Conservation (phyloP, 2,113 vertebrate genomes). For the Euleptes europaea region DNA sequence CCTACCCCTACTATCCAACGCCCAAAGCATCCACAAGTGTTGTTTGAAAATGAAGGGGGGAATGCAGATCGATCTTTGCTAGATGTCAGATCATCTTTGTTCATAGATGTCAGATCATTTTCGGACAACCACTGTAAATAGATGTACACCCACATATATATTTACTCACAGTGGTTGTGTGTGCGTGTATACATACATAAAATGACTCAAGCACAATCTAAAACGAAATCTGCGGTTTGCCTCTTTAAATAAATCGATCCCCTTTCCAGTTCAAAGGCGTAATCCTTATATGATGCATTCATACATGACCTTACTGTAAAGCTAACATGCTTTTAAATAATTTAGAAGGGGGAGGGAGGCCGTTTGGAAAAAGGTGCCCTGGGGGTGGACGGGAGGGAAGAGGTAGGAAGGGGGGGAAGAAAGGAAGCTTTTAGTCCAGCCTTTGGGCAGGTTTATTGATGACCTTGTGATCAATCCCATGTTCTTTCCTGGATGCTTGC, state of each 20-base stretch:
- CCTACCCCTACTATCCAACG: too few species aligned
- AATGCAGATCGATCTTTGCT: too few species aligned
- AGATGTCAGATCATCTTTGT: too few species aligned
- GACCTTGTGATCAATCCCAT: conserved; percentile 81
- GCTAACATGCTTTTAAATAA: conserved; percentile 75
- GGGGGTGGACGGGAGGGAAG: conserved; percentile 29
- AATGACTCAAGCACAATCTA: too few species aligned
- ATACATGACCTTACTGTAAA: conserved; percentile 60
- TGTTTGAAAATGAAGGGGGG: too few species aligned
- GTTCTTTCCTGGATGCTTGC: conserved; percentile 79
- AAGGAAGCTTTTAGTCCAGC: conserved; percentile 81
- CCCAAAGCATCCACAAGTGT: too few species aligned
- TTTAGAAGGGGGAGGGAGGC: conserved; percentile 67
- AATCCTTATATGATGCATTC: conserved; percentile 58
- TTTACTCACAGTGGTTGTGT: too few species aligned
- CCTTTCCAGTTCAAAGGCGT: conserved; percentile 30
- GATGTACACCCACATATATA: too few species aligned
- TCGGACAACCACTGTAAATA: too few species aligned
- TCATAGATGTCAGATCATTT: too few species aligned
- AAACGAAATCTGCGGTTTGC: not conserved
- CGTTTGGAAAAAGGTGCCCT: conserved; percentile 69
- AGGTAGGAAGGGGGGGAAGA: conserved; percentile 78
- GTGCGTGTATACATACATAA: too few species aligned
- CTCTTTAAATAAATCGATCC: conserved; percentile 35
- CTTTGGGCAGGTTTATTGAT: conserved; percentile 85